phyloP scores from a whole-genome alignment of 1,140 invertebrate species.

The Neodiprion lecontei region DNA sequence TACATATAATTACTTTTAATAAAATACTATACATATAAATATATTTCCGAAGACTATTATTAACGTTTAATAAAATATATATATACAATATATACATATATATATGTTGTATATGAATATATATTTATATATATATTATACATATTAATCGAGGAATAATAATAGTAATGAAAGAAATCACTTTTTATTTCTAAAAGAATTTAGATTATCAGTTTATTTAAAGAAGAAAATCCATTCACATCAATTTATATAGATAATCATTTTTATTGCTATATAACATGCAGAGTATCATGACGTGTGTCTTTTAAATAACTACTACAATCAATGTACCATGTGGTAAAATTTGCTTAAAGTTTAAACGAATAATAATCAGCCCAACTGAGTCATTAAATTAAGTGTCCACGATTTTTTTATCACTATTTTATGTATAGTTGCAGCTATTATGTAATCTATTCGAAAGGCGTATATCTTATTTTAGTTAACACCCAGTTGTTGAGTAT shows the following conservation, averaged over 20 bases:
- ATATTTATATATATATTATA: no score
- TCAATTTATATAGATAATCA: conserved; percentile 5
- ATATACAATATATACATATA: no score
- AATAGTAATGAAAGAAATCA: not conserved
- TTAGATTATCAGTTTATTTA: no score
- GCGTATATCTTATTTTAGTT: conserved; percentile 17
- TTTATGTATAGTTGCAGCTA: conserved; percentile 20
- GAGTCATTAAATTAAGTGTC: conserved; percentile 14
- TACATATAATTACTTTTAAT: conserved; percentile 35
- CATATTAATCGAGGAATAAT: not conserved
- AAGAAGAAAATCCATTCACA: not conserved
- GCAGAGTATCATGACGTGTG: conserved; percentile 6
- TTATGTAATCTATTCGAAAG: conserved; percentile 17
- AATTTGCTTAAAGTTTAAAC: not conserved
- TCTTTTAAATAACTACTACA: conserved; percentile 2
- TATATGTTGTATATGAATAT: no score
- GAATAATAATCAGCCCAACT: not conserved
- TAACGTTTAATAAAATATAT: conserved; percentile 19
- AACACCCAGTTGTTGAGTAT: conserved; percentile 16
- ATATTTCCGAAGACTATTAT: conserved; percentile 34
- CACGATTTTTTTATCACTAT: conserved; percentile 20
- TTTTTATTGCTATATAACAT: not conserved
- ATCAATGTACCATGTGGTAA: not conserved
- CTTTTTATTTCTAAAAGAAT: not conserved
- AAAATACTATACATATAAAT: conserved; percentile 31